Conservation (phyloP, 2,888 invertebrate species). For the Calephelis perditalis region DNA sequence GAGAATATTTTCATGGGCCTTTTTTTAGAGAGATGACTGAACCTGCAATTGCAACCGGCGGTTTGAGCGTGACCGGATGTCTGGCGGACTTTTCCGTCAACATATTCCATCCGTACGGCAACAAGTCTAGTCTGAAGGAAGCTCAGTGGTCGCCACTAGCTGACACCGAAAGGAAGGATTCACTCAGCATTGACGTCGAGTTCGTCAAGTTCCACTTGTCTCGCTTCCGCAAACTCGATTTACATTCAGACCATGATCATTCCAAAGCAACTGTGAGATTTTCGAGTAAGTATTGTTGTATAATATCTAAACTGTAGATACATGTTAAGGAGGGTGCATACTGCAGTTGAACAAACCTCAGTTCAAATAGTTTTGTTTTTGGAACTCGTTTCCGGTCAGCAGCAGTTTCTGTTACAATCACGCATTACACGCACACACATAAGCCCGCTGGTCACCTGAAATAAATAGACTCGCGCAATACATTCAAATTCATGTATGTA, state of each 20-base stretch:
- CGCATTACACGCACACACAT: too few species aligned
- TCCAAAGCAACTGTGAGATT: conserved; percentile 94
- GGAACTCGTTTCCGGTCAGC: too few species aligned
- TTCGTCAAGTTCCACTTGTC: conserved; percentile 97
- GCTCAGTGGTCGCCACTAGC: conserved; percentile 92
- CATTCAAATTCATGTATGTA: too few species aligned
- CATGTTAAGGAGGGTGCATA: too few species aligned
- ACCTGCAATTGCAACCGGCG: conserved; percentile 86
- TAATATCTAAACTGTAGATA: too few species aligned
- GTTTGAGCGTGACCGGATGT: conserved; percentile 96
- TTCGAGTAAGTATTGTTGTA: conserved; percentile 81
- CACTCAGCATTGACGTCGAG: conserved; percentile 96
- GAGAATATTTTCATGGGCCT: neutral
- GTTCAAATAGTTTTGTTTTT: too few species aligned
- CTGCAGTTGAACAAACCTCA: too few species aligned
- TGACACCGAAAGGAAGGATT: conserved; percentile 95
- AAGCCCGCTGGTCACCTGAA: too few species aligned
- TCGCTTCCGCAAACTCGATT: conserved; percentile 91
- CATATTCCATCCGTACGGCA: conserved; percentile 98
- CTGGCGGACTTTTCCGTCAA: conserved; percentile 98
- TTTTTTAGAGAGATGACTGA: conserved; percentile 74
- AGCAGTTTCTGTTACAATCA: too few species aligned
- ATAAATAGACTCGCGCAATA: too few species aligned
- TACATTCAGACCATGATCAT: conserved; percentile 83
- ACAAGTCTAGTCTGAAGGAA: conserved; percentile 87